Percentiles rank a stretch among this genome's conserved stretches.
Conservation (phyloP, 2,797 vertebrate genomes). For the Bufotes viridis region DNA sequence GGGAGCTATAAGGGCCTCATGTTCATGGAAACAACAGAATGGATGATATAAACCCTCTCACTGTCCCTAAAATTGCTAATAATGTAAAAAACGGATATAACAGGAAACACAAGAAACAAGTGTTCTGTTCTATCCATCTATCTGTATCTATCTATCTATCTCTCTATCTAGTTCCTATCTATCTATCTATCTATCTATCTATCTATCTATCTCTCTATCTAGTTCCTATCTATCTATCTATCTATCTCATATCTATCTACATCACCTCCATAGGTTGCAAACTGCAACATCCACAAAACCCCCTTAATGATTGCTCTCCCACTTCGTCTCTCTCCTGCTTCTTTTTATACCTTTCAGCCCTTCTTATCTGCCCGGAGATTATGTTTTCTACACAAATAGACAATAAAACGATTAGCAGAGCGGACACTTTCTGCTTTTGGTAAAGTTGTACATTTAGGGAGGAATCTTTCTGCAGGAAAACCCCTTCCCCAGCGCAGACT, state of each 20-base stretch:
- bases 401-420: background rate
- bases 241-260: background rate
- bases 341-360: background rate
- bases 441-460: background rate
- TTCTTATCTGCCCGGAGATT: background rate
- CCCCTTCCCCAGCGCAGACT: no score
- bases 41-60: no score
- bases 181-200: no score
- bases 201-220: slow-evolving; percentile 4
- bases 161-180: background rate
- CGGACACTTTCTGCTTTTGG: background rate
- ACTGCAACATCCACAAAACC: background rate
- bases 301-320: background rate
- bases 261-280: background rate
- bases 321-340: background rate
- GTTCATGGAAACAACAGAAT: no score
- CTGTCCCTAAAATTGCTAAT: no score
- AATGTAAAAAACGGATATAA: no score
- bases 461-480: background rate
- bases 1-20: no score
- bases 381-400: background rate
- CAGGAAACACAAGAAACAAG: no score
- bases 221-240: background rate
- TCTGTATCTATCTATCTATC: background rate
- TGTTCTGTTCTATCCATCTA: no score